Base-by-base conservation (phyloP, 2,113 vertebrate genomes). In the Ahaetulla prasina region DNA sequence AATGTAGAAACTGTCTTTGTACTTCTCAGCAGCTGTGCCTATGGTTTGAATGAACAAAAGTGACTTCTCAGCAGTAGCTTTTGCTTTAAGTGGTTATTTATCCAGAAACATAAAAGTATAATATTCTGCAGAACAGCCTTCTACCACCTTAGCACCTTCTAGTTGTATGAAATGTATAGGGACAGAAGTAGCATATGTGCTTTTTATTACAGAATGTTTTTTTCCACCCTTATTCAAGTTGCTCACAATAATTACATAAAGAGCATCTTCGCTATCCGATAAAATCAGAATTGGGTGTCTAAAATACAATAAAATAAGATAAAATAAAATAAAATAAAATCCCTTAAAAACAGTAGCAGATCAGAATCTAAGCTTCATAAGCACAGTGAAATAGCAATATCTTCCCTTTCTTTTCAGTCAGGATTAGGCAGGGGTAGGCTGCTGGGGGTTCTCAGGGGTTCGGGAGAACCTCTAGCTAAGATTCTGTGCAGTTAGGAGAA, bases 61-160 rank as follows among this genome's bases (percentile, higher is more conserved):
- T 80, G 96, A 90, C 90, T 39, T 96, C 95, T 96, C 93, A 95
- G 96, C 94, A 47, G 74, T 95, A 91, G 87, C 88, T 74, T 95
- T 74, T 74, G n/a, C 63, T 80, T 80, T 80, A 80, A 39, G 43
- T 43, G 43, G 7, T 43, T 39, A 80, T 43, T 80, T 80, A 43
- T 80, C 74, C 74, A 80, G 74, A 80, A 43, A 43, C 35, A 43
- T 80, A 43, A 80, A 43, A 9, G 8, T 80, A 80, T 43, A 80
- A 39, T 22, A 80, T 80, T 80, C 68, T 43, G 7, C 18, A 43
- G 3, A 80, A 9, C 74, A 80, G 35, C 18, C 35, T 22, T 80
- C 74, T 22, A 39, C 8, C 35, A 43, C 18, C 35, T 43, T 80
- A 20, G 18, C 22, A 3, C 74, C 20, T 22, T 80, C 35, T 80